A percentile compares a stretch with the other conserved stretches of the same genome.
Evolutionary conservation across 2,113 vertebrate genomes (phyloP).

Genomic region (Rhizomys pruinosus): DNA sequence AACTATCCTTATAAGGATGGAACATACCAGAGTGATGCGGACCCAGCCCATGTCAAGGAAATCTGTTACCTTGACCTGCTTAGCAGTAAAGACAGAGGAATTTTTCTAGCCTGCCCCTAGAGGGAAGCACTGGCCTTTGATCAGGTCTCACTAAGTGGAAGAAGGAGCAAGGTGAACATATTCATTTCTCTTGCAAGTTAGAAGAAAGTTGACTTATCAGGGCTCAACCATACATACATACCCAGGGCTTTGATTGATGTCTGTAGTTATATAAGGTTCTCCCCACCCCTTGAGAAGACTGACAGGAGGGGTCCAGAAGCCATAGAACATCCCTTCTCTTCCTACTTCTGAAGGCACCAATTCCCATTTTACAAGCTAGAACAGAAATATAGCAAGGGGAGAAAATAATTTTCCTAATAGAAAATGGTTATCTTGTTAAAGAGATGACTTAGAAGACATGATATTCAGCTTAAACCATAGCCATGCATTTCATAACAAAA

Average conservation of each 20-base stretch:
- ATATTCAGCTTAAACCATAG: not conserved
- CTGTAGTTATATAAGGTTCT: not conserved
- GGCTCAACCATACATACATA: not conserved
- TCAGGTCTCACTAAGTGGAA: not conserved
- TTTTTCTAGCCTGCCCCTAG: not conserved
- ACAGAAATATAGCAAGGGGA: not conserved
- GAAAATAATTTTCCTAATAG: not conserved
- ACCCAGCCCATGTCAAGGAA: not conserved
- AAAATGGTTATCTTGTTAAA: not conserved
- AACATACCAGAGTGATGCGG: not conserved
- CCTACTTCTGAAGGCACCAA: not conserved
- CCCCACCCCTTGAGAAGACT: not conserved
- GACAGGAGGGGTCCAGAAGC: not conserved
- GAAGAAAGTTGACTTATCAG: not conserved
- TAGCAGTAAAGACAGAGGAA: not conserved
- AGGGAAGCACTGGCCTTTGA: not conserved
- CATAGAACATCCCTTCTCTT: not conserved
- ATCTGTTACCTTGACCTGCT: not conserved
- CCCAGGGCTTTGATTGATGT: not conserved
- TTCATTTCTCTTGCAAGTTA: not conserved
- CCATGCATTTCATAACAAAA: not conserved
- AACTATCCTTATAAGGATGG: not conserved
- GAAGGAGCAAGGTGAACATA: not conserved
- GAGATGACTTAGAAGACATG: constrained; percentile 3
- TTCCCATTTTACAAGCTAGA: not conserved